Evolutionary conservation across 2,888 invertebrate genomes (phyloP).

Genomic region (Neoaliturus tenellus): DNA sequence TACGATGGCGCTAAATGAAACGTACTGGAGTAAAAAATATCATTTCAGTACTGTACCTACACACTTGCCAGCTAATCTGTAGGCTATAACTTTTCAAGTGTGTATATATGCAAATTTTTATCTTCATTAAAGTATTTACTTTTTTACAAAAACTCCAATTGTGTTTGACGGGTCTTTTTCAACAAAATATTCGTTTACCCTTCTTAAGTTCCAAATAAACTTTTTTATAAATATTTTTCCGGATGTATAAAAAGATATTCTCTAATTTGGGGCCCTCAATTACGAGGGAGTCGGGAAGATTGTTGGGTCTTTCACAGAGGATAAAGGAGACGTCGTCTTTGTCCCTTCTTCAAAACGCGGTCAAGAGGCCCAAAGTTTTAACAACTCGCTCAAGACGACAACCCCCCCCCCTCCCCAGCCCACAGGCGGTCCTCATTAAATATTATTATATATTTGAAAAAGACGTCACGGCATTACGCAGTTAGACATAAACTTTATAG

Average conservation of each 20-base stretch:
- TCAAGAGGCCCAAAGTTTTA: slow-evolving; percentile 29
- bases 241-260: background rate
- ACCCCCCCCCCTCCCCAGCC: background rate
- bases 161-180: no score
- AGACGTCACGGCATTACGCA: slow-evolving; percentile 14
- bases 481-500: background rate
- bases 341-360: slow-evolving; percentile 29
- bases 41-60: no score
- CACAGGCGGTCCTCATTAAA: slow-evolving; percentile 26
- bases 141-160: no score
- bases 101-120: no score
- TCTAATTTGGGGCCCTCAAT: slow-evolving; percentile 1
- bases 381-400: slow-evolving; percentile 35
- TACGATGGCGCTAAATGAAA: no score
- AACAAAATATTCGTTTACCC: no score
- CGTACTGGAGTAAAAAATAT: no score
- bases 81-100: no score
- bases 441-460: slow-evolving; percentile 35
- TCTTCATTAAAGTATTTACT: no score
- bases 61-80: no score
- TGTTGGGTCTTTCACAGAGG: slow-evolving; percentile 8
- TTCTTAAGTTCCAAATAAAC: no score
- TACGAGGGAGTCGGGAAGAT: background rate
- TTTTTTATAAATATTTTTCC: no score
- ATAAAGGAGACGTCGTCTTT: slow-evolving; percentile 27